Evolutionary conservation across 1,140 invertebrate species (phyloP).

Genomic region (Dendrolimus kikuchii): DNA sequence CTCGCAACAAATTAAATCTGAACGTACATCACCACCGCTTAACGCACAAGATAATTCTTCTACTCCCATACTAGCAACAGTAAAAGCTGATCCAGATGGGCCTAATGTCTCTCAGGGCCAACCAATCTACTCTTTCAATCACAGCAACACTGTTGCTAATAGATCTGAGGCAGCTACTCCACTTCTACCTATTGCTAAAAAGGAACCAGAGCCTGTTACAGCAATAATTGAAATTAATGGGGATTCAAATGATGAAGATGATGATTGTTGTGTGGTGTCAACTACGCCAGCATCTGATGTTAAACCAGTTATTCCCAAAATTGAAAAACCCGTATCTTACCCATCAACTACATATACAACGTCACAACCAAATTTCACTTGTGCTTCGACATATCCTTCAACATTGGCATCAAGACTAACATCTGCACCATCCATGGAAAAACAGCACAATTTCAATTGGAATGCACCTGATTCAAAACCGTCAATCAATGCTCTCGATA

Average conservation of each 20-base stretch:
- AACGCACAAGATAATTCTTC: slow-evolving; percentile 18
- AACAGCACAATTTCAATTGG: slow-evolving; percentile 63
- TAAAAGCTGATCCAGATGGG: slow-evolving; percentile 47
- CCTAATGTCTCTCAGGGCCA: slow-evolving; percentile 6
- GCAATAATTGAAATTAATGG: slow-evolving; percentile 65
- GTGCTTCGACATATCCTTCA: slow-evolving; percentile 9
- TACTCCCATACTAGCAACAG: slow-evolving; percentile 41
- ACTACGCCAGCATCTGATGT: slow-evolving; percentile 55
- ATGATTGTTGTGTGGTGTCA: slow-evolving; percentile 64
- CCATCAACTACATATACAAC: slow-evolving; percentile 32
- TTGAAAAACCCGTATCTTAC: slow-evolving; percentile 26
- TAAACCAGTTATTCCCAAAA: slow-evolving; percentile 47
- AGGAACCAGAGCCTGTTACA: slow-evolving; percentile 30
- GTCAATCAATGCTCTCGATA: slow-evolving; percentile 49
- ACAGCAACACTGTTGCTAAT: slow-evolving; percentile 5
- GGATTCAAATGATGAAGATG: slow-evolving; percentile 63
- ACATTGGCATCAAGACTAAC: slow-evolving; percentile 26
- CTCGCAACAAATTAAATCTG: slow-evolving; percentile 47
- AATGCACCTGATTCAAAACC: slow-evolving; percentile 60
- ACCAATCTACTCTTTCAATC: slow-evolving; percentile 11
- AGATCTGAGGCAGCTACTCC: slow-evolving; percentile 14
- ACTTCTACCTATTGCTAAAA: slow-evolving; percentile 45
- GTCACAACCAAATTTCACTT: slow-evolving; percentile 30
- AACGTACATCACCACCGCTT: slow-evolving; percentile 41
- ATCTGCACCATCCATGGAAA: slow-evolving; percentile 38